Base-by-base conservation (phyloP, 2,797 vertebrate genomes). In the Gastrophryne carolinensis region DNA sequence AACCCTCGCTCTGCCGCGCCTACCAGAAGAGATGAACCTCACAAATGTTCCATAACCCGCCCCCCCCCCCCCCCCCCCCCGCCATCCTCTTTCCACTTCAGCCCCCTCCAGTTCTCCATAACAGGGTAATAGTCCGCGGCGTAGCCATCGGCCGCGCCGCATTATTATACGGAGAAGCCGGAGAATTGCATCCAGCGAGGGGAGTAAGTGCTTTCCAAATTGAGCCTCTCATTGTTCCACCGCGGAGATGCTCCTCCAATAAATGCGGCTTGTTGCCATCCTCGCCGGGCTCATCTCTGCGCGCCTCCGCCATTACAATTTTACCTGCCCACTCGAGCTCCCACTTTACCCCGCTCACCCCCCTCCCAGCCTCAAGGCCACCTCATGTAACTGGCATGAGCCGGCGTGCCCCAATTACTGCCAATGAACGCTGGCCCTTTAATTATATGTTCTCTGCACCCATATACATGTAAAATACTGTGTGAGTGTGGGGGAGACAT, bases 141-240 rank as follows among this genome's bases (percentile, higher is more conserved):
- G 61, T 19, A 10, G 26, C 13, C 12, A 30, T 23, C 53, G 29
- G 5, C 19, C 12, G 23, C 5, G 21, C 30, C 27, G 21, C 52
- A 72, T 62, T 34, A 63, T 72, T 53, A 53, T 27, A 49, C 2
- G 3, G 13, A 49, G 68, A 61, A 35, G 56, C 60, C 34, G 52
- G 3, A 62, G 39, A 17, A 39, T 26, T 10, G 69, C 44, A 24
- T 61, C 41, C 26, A 49, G 17, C 39, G 21, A 62, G 57, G 19
- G n/a, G 24, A 15, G 17, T 72, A 72, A 61, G 57, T 72, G 69
- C 29, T 60, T 58, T 47, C 57, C 54, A 62, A 72, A 62, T 72
- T 35, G 54, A 72, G 27, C 26, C 68, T 71, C 68, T 70, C 50
- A 72, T 60, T 72, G 68, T 72, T 60, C 68, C 49, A 56, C 41